Percentiles rank a stretch among this genome's conserved stretches.
These are phyloP conservation scores for Odontamblyopus lacepedii DNA, from an alignment of 2,797 vertebrate species.

Conservation along the genomic window DNA sequence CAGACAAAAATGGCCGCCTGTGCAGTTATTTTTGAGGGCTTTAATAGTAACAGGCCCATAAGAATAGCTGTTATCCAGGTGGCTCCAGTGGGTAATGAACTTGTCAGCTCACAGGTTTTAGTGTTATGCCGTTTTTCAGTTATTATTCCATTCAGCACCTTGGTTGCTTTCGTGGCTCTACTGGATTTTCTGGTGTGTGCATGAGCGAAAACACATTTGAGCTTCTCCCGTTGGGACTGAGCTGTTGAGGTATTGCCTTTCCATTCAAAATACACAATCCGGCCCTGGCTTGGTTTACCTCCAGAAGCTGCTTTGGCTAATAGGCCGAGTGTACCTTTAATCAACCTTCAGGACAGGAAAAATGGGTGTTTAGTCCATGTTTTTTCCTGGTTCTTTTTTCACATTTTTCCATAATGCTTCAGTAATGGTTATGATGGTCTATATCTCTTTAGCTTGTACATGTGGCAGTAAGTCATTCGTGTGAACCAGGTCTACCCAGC, in stretches of 20 bases:
- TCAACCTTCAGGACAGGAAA: too few species aligned
- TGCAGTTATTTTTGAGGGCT: conserved; percentile 67
- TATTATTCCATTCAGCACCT: conserved; percentile 76
- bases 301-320: conserved; percentile 53
- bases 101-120: conserved; percentile 69
- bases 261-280: conserved; percentile 78
- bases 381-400: conserved; percentile 48
- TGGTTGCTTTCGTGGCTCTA: conserved; percentile 53
- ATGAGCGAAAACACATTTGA: conserved; percentile 67
- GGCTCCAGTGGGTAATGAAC: conserved; percentile 75
- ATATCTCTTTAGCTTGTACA: too few species aligned
- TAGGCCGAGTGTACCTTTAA: too few species aligned
- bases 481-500: conserved; percentile 24
- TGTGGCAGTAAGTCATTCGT: conserved; percentile 19
- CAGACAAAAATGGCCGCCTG: conserved; percentile 51
- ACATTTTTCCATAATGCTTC: conserved; percentile 39
- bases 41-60: conserved; percentile 66
- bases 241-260: conserved; percentile 54
- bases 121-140: conserved; percentile 61
- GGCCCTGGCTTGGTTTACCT: conserved; percentile 67
- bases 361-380: not conserved
- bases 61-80: conserved; percentile 67
- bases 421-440: not conserved
- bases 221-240: conserved; percentile 61
- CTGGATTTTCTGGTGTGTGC: conserved; percentile 67